A percentile compares a stretch with the other conserved stretches of the same genome.
Evolutionary conservation across 2,113 vertebrate species (phyloP).

Genomic region (Sclerurus mexicanus): DNA sequence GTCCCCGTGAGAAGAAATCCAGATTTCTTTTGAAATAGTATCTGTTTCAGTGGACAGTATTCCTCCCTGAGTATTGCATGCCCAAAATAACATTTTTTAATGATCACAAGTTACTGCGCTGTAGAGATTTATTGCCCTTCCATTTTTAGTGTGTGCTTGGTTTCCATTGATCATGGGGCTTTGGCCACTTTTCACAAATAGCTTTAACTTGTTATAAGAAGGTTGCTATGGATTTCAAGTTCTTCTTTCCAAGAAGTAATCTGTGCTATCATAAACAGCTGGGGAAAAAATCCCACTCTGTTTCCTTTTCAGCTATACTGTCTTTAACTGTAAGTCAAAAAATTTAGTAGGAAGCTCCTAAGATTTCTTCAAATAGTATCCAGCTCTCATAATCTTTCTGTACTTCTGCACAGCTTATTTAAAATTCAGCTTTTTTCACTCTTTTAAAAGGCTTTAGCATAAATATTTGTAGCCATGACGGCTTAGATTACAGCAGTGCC

Average conservation of each 20-base stretch:
- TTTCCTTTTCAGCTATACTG: not conserved
- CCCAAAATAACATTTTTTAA: conserved; percentile 4
- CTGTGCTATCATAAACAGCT: not conserved
- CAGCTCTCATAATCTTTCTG: not conserved
- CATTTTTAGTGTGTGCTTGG: conserved; percentile 11
- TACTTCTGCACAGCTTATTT: not conserved
- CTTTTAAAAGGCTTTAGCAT: conserved; percentile 25
- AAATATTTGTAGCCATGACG: conserved; percentile 11
- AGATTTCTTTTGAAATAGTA: not conserved
- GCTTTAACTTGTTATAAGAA: not conserved
- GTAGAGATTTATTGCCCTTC: conserved; percentile 9
- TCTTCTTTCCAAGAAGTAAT: conserved; percentile 16
- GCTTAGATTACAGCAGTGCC: not conserved
- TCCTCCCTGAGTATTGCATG: not conserved
- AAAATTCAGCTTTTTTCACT: not conserved
- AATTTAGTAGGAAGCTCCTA: not conserved
- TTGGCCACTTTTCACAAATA: not conserved
- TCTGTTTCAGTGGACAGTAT: not conserved
- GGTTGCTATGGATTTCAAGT: conserved; percentile 6
- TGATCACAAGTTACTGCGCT: not conserved
- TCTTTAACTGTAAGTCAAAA: not conserved
- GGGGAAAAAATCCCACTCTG: not conserved
- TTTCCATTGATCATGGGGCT: not conserved
- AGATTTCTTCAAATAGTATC: not conserved
- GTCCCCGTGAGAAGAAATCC: not conserved